A percentile compares a stretch with the other conserved stretches of the same genome.
These are phyloP conservation scores for Nomada ferruginata DNA, from an alignment of 2,888 invertebrate species.

Conservation along the genomic window DNA sequence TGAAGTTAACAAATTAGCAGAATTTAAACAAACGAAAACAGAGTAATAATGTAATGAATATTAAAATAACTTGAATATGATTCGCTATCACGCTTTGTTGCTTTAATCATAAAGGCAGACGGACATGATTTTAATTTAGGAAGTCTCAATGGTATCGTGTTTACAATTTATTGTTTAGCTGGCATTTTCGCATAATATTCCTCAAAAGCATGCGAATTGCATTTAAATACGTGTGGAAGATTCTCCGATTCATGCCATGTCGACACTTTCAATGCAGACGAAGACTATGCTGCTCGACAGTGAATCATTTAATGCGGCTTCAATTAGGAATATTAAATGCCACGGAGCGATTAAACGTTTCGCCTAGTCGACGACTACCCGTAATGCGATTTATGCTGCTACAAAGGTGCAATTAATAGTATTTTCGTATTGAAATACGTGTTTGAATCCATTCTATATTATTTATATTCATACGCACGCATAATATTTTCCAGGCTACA, in stretches of 20 bases:
- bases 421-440: too few species aligned
- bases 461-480: neutral
- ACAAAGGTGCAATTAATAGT: too few species aligned
- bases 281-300: constrained; percentile 5
- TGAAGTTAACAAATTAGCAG: too few species aligned
- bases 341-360: neutral
- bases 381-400: too few species aligned
- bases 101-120: too few species aligned
- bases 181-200: constrained; percentile 31
- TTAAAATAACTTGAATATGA: neutral
- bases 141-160: neutral
- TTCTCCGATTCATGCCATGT: constrained; percentile 24
- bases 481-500: neutral
- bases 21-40: neutral
- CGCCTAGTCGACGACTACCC: too few species aligned
- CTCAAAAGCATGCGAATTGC: constrained; percentile 43
- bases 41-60: neutral
- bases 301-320: constrained; percentile 21
- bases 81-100: neutral
- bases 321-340: constrained; percentile 25
- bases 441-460: neutral
- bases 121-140: too few species aligned
- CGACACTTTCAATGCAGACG: constrained; percentile 39
- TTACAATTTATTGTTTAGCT: constrained; percentile 24
- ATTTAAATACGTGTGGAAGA: constrained; percentile 27